Evolutionary conservation across 1,140 invertebrate genomes (phyloP), one percentile per base, ranked within the genome.

Genomic region (Aradophagus sp.): DNA sequence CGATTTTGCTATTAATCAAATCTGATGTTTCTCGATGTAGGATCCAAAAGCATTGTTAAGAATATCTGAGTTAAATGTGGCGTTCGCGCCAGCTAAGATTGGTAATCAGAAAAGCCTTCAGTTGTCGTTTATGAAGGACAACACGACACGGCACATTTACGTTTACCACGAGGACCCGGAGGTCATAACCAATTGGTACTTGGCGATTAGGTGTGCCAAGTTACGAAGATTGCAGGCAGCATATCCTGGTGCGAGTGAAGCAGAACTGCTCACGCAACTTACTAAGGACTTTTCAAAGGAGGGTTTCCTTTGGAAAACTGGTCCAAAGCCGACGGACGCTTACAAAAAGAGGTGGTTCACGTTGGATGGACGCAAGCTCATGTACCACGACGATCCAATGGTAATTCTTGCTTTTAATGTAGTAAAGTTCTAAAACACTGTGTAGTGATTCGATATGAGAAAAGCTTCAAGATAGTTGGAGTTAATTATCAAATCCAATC

Each of bases 261-360:
- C 87, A n/a, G 93, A 96, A 78, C 84, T 96, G 52, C 83, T 93
- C 0, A 86, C 88, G 10, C 89, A 90, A 61, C 84, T 96, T 12
- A 93, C 93, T 0, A 89, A 90, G 77, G 93, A 95, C 81, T 96
- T 95, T 83, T 84, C 89, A 0, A 89, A 91, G 69, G 95, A 96
- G 87, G 95, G 95, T 5, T 96, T 91, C 89, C 84, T 97, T n/a
- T 93, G 90, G 90, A 93, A 97, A 87, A 96, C 94, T 5, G 95
- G 95, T 1, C 94, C 95, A 0, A 86, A 89, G 56, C 87, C 89
- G 3, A 90, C 89, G 10, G 94, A 96, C 79, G 91, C 90, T 1
- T 96, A 93, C 76, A 92, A 92, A 72, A 91, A 92, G 75, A 83
- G 94, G 32, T 97, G 94, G 94, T 96, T 96, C 76, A 95, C 93